These are phyloP conservation scores for Popillia japonica DNA, from an alignment of 1,140 invertebrate species.

Conservation along the genomic window DNA sequence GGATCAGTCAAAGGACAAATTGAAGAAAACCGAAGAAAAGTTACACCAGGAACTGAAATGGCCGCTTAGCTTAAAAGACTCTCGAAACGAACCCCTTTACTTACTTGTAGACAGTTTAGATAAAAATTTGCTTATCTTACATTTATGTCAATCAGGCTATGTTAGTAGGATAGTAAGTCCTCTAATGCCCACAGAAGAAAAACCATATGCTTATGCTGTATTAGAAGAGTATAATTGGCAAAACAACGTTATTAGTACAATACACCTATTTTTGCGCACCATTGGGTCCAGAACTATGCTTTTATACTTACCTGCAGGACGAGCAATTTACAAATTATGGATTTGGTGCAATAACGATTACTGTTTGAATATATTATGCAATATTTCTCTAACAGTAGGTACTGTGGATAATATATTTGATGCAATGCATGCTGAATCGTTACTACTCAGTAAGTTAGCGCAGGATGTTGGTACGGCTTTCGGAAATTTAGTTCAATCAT, in stretches of 20 bases:
- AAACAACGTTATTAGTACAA: constrained; percentile 40
- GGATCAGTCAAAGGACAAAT: constrained; percentile 42
- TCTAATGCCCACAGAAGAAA: constrained; percentile 16
- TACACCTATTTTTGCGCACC: constrained; percentile 47
- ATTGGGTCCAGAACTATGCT: constrained; percentile 50
- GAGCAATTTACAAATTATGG: constrained; percentile 54
- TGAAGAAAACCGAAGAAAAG: constrained; percentile 41
- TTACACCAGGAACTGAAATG: constrained; percentile 43
- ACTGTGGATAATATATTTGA: constrained; percentile 51
- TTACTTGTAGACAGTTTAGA: constrained; percentile 58
- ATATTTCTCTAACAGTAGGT: constrained; percentile 54
- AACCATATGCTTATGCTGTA: constrained; percentile 43
- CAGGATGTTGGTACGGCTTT: constrained; percentile 44
- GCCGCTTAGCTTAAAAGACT: constrained; percentile 42
- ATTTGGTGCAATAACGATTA: constrained; percentile 50
- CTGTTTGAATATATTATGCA: constrained; percentile 52
- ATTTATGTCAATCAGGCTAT: constrained; percentile 46
- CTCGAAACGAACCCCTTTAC: constrained; percentile 58
- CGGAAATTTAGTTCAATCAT: constrained; percentile 50
- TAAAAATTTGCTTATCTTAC: constrained; percentile 56
- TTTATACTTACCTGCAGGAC: constrained; percentile 54
- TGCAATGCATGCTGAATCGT: constrained; percentile 53
- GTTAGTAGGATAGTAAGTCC: not conserved
- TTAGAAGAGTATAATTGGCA: constrained; percentile 53
- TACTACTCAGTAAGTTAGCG: constrained; percentile 39